phyloP scores from a whole-genome alignment of 2,113 vertebrate genomes.

The Planiliza haematocheilus region DNA sequence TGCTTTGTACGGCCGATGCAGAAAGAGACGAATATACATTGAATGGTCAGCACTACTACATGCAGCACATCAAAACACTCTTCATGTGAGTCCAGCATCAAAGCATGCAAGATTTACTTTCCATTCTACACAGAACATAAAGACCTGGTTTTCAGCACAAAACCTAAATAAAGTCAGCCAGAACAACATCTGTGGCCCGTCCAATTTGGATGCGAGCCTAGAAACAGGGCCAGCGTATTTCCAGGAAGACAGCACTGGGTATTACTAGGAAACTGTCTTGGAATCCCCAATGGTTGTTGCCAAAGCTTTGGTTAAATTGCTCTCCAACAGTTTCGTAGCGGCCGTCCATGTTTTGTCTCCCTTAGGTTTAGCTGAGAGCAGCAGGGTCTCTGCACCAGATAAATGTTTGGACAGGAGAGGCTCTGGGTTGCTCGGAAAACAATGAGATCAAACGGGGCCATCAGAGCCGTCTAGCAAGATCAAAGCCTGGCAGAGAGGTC shows the following conservation, averaged over 20 bases:
- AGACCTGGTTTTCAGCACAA: not conserved
- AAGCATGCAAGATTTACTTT: not conserved
- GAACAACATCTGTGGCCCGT: slow-evolving; percentile 19
- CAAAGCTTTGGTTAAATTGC: slow-evolving; percentile 37
- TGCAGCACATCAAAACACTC: not conserved
- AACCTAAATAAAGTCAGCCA: slow-evolving; percentile 17
- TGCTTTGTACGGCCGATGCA: not conserved
- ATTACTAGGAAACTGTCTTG: slow-evolving; percentile 22
- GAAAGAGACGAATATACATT: not conserved
- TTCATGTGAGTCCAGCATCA: not conserved
- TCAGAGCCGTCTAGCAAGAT: slow-evolving; percentile 37
- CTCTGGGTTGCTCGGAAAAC: slow-evolving; percentile 55
- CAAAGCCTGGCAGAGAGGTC: slow-evolving; percentile 30
- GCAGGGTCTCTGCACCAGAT: slow-evolving; percentile 25
- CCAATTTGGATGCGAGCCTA: not conserved
- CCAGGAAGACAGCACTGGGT: slow-evolving; percentile 38
- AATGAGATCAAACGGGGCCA: slow-evolving; percentile 47
- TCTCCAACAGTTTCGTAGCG: slow-evolving; percentile 2
- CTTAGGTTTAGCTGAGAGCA: slow-evolving; percentile 27
- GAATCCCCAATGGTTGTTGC: slow-evolving; percentile 18
- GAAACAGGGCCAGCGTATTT: slow-evolving; percentile 4
- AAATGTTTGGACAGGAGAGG: slow-evolving; percentile 64
- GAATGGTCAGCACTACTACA: not conserved
- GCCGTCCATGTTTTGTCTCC: slow-evolving; percentile 13
- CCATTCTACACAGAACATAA: not conserved